Evolutionary conservation across 1,140 invertebrate species (phyloP).

Genomic region (Cyclargus thomasi): DNA sequence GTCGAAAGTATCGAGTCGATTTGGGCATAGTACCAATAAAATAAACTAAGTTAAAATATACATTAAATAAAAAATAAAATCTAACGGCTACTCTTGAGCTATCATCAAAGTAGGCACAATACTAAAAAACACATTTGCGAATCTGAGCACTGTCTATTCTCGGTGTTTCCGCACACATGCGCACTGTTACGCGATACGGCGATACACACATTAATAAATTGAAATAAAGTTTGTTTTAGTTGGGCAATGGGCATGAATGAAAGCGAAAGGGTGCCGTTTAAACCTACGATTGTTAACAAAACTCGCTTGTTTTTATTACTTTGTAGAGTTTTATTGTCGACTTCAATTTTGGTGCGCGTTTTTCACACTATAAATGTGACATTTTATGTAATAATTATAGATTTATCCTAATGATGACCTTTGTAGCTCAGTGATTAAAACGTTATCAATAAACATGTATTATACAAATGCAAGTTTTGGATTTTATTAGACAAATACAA

Average conservation of each 20-base stretch:
- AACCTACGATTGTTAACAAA: slow-evolving; percentile 54
- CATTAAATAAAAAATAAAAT: too few species aligned
- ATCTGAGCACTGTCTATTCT: slow-evolving; percentile 31
- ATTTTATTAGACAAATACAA: too few species aligned
- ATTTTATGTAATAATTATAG: neutral
- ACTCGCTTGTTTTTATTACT: slow-evolving; percentile 33
- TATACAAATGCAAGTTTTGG: too few species aligned
- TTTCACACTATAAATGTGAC: neutral
- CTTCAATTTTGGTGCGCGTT: neutral
- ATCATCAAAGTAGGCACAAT: slow-evolving; percentile 22
- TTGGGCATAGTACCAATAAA: neutral
- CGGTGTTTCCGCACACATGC: slow-evolving; percentile 55
- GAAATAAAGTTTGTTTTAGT: slow-evolving; percentile 74
- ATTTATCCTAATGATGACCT: neutral
- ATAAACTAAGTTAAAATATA: neutral
- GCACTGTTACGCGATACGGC: slow-evolving; percentile 36
- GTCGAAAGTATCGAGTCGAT: too few species aligned
- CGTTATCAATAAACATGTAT: too few species aligned
- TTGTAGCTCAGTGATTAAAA: too few species aligned
- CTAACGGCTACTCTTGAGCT: neutral
- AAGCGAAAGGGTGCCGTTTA: slow-evolving; percentile 61
- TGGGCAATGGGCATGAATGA: slow-evolving; percentile 71
- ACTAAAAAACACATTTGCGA: neutral
- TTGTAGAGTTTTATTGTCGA: neutral
- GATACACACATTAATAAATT: slow-evolving; percentile 66